These are phyloP conservation scores for Tiaroga cobitis DNA, from an alignment of 2,797 vertebrate genomes.

Conservation along the genomic window DNA sequence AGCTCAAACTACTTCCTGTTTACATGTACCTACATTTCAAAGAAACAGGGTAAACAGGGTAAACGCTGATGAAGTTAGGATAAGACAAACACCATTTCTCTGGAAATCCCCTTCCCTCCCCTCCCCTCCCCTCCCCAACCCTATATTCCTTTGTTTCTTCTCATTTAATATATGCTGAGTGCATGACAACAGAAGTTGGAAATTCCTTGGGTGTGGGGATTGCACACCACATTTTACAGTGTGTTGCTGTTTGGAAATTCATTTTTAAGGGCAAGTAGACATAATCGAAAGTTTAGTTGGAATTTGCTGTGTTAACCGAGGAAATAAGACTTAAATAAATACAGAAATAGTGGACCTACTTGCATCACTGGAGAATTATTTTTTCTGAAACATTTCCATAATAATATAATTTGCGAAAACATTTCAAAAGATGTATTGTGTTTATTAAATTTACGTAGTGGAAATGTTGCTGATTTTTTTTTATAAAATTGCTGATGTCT, in stretches of 20 bases:
- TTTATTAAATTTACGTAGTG: background rate
- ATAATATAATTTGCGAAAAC: background rate
- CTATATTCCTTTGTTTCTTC: background rate
- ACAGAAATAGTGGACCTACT: background rate
- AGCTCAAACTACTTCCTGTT: conserved; percentile 2
- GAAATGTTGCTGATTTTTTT: background rate
- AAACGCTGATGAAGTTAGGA: conserved; percentile 30
- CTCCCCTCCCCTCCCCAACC: background rate
- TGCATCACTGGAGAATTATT: background rate
- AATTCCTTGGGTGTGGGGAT: conserved; percentile 50
- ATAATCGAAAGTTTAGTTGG: background rate
- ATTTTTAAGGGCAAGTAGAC: background rate
- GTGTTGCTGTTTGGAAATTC: background rate
- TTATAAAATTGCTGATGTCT: background rate
- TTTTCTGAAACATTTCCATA: background rate
- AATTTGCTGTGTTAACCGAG: background rate
- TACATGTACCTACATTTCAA: conserved; percentile 38
- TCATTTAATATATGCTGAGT: conserved; percentile 5
- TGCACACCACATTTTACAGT: conserved; percentile 3
- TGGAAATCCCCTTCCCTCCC: conserved; percentile 61
- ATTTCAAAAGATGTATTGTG: background rate
- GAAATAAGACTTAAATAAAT: background rate
- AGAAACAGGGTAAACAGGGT: conserved; percentile 47
- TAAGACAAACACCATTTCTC: conserved; percentile 7
- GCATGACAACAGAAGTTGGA: conserved; percentile 48